Evolutionary conservation across 1,140 invertebrate genomes (phyloP).

Genomic region (Penaeus chinensis): DNA sequence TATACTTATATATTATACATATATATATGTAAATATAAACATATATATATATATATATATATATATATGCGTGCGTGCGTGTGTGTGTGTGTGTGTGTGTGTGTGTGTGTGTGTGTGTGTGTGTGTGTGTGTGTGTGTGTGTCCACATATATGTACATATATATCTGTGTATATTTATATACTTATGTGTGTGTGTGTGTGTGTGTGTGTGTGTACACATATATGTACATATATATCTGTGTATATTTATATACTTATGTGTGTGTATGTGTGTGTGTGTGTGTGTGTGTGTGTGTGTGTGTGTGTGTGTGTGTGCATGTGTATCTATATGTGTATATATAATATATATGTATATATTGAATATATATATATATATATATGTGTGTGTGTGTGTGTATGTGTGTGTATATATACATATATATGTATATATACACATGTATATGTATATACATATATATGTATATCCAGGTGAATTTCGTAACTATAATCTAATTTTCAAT

Average conservation of each 20-base stretch:
- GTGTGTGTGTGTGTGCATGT: not conserved
- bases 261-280: not conserved
- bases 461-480: not conserved
- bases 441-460: not conserved
- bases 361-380: not conserved
- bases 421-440: not conserved
- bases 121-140: not conserved
- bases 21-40: too few relatives aligned
- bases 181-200: too few relatives aligned
- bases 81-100: too few relatives aligned
- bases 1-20: too few relatives aligned
- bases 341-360: not conserved
- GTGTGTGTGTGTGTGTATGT: not conserved
- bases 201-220: not conserved
- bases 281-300: not conserved
- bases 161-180: not conserved
- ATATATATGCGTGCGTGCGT: too few relatives aligned
- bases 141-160: not conserved
- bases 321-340: not conserved
- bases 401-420: not conserved
- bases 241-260: conserved; percentile 8
- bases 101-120: too few relatives aligned
- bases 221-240: not conserved
- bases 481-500: not conserved
- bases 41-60: too few relatives aligned